These are phyloP conservation scores for Eubucco bourcierii DNA, from an alignment of 2,113 vertebrate genomes.

Conservation along the genomic window DNA sequence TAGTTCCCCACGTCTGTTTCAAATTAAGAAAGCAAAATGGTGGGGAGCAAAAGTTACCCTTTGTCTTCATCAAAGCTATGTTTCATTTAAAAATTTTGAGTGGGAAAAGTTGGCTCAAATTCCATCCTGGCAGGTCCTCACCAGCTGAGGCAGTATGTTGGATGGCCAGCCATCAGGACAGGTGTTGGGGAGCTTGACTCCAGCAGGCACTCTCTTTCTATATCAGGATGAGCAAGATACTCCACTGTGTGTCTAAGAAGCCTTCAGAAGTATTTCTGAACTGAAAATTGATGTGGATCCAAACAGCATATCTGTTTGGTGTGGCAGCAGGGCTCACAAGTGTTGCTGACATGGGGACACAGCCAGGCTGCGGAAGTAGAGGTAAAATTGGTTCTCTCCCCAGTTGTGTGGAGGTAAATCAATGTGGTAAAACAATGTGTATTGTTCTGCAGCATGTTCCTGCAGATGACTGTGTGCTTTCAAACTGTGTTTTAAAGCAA, in stretches of 20 bases:
- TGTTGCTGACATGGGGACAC: not conserved
- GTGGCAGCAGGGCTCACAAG: accelerated
- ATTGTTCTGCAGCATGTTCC: not conserved
- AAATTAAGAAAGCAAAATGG: not conserved
- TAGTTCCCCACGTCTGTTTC: not conserved
- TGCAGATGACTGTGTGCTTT: not conserved
- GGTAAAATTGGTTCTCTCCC: not conserved
- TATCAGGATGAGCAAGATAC: no score
- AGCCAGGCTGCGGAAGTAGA: not conserved
- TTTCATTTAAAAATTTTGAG: not conserved
- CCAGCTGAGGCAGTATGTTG: not conserved
- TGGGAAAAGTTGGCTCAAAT: not conserved
- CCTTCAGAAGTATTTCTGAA: not conserved
- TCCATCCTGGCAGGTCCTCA: accelerated
- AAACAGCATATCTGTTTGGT: accelerated
- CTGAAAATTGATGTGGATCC: not conserved
- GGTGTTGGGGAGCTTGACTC: not conserved
- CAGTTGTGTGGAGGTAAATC: not conserved
- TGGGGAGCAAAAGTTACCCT: not conserved
- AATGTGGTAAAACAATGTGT: not conserved
- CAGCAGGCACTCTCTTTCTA: not conserved
- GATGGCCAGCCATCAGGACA: not conserved
- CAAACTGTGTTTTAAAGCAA: not conserved
- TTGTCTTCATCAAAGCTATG: not conserved
- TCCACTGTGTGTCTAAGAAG: not conserved